Conservation (phyloP, 2,797 vertebrate species). For the Cheirogaleus major region DNA sequence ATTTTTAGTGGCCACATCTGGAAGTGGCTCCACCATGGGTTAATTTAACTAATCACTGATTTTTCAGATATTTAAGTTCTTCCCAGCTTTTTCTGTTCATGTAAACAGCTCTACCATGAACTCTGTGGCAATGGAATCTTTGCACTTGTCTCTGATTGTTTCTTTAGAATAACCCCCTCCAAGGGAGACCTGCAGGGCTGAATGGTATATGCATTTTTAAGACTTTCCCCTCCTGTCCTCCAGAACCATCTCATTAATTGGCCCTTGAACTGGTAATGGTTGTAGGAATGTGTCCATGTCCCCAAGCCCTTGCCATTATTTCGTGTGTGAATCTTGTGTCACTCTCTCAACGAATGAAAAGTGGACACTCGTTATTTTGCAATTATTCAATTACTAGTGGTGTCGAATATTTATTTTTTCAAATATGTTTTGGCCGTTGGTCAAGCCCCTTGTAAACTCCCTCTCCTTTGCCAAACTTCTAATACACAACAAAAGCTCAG, state of each 20-base stretch:
- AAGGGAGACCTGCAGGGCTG: background rate
- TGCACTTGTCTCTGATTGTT: background rate
- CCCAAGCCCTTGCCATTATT: background rate
- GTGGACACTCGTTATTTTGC: background rate
- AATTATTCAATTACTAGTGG: background rate
- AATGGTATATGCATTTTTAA: background rate
- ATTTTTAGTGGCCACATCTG: background rate
- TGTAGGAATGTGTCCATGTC: rapidly evolving
- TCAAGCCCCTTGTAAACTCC: background rate
- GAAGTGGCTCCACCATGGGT: background rate
- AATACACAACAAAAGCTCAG: background rate
- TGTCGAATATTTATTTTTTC: background rate
- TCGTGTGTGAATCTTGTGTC: rapidly evolving
- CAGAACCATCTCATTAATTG: rapidly evolving
- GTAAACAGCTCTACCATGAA: background rate
- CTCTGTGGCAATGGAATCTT: background rate
- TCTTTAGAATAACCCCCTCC: background rate
- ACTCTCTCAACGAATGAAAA: background rate
- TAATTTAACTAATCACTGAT: background rate
- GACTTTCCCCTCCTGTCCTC: background rate
- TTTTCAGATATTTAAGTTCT: background rate
- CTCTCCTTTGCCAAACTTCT: slow-evolving; percentile 7
- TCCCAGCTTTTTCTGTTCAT: background rate
- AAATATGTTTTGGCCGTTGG: background rate
- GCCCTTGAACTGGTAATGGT: background rate